Conservation (phyloP, 2,797 vertebrate genomes). For the Choloepus didactylus region DNA sequence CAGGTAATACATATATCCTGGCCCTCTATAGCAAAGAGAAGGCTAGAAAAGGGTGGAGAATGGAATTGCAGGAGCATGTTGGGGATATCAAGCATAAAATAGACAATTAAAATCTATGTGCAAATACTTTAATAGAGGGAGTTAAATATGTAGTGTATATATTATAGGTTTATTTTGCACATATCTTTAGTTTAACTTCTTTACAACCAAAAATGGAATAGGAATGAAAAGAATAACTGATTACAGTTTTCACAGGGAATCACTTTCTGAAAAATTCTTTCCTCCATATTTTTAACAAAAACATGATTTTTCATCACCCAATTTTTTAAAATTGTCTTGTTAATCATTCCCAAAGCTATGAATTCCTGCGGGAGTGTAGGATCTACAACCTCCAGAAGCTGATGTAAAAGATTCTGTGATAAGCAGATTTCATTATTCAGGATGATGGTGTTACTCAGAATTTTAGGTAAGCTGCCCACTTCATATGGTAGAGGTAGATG, state of each 20-base stretch:
- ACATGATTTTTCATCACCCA: background rate
- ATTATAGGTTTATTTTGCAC: background rate
- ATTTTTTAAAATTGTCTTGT: slow-evolving; percentile 56
- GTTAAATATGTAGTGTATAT: background rate
- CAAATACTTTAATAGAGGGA: background rate
- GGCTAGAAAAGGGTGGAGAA: background rate
- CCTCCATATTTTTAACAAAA: background rate
- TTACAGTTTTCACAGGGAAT: background rate
- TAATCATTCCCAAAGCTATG: background rate
- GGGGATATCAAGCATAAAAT: background rate
- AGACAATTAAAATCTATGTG: background rate
- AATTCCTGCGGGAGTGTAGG: background rate
- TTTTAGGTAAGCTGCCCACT: slow-evolving; percentile 22
- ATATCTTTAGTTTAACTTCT: background rate
- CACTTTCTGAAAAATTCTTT: background rate
- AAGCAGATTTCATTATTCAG: background rate
- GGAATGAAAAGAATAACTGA: background rate
- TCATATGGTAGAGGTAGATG: background rate
- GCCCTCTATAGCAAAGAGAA: background rate
- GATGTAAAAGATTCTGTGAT: background rate
- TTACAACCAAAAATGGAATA: background rate
- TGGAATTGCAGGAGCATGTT: background rate
- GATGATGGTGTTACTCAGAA: background rate
- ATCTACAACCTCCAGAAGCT: background rate
- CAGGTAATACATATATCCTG: background rate